These are phyloP conservation scores for Phalacrocorax carbo DNA, from an alignment of 2,113 vertebrate species.

Conservation along the genomic window DNA sequence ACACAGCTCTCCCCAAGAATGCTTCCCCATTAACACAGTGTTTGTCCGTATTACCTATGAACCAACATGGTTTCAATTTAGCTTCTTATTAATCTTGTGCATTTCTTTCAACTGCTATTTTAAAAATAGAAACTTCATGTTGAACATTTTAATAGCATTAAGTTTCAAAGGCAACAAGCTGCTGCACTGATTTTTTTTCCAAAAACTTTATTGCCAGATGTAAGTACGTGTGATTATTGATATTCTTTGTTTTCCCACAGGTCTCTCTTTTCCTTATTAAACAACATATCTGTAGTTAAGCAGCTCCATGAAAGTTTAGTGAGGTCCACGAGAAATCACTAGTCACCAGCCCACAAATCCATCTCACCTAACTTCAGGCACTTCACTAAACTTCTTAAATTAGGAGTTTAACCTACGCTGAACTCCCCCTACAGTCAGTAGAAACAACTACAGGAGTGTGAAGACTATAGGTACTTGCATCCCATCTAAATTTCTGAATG, in stretches of 20 bases:
- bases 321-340: not conserved
- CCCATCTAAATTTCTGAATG: not conserved
- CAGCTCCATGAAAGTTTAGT: not conserved
- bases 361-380: not conserved
- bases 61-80: conserved; percentile 78
- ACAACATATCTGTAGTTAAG: conserved; percentile 50
- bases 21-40: conserved; percentile 53
- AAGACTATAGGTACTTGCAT: not conserved
- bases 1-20: conserved; percentile 27
- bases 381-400: not conserved
- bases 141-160: conserved; percentile 74
- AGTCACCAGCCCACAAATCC: not conserved
- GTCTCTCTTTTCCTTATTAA: conserved; percentile 62
- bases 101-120: conserved; percentile 75
- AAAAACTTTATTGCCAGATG: conserved; percentile 66
- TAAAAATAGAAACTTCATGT: conserved; percentile 73
- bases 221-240: conserved; percentile 61
- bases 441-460: not conserved
- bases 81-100: conserved; percentile 68
- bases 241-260: conserved; percentile 55
- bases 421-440: not conserved
- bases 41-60: conserved; percentile 69
- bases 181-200: conserved; percentile 40
- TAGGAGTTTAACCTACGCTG: not conserved
- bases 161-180: conserved; percentile 70